Base-by-base conservation (phyloP, 2,113 vertebrate species). In the Kryptolebias marmoratus region DNA sequence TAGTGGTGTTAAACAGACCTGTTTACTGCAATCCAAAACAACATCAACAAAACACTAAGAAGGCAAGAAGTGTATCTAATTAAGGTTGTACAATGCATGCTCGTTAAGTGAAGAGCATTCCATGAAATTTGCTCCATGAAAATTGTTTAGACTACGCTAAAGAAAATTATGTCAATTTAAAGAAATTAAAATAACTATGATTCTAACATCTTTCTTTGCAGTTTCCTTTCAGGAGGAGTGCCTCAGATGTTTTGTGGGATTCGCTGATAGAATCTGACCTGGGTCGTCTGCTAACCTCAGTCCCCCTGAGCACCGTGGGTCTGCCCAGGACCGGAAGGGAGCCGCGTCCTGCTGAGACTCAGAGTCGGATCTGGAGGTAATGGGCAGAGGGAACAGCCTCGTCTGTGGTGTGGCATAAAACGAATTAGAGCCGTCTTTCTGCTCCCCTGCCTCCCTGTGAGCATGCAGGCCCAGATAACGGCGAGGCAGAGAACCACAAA, bases 341-440 rank as follows among this genome's bases (percentile, higher is more conserved):
- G 75, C 53, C 10, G 71, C n/a, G 64, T 73, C 88, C 82, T 74
- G 83, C 86, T 79, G 89, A 83, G 87, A 85, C 42, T 14, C 27
- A 1, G 75, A 80, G 86, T 85, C 89, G 88, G 85, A 75, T 85
- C 81, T 82, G 81, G 75, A 87, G 85, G 85, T 88, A 88, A 81
- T 84, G 84, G 80, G 68, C 73, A 80, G 76, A 77, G 76, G 82
- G 73, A 78, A 67, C 64, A 77, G 71, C 54, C 22, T 84, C 71
- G 88, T 87, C 87, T 86, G 85, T 83, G 88, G 89, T 82, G 55
- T 82, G 76, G 75, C 87, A 87, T 80, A 85, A 86, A 90, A 89
- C 87, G 80, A 90, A 84, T 76, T 81, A 87, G 77, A 81, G 85
- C 78, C 89, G 88, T 91, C 85, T 92, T 88, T 91, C 88, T 89